Evolutionary conservation across 2,113 vertebrate species (phyloP), one percentile per base, ranked within the genome.

Genomic region (Emydura subglobosa): DNA sequence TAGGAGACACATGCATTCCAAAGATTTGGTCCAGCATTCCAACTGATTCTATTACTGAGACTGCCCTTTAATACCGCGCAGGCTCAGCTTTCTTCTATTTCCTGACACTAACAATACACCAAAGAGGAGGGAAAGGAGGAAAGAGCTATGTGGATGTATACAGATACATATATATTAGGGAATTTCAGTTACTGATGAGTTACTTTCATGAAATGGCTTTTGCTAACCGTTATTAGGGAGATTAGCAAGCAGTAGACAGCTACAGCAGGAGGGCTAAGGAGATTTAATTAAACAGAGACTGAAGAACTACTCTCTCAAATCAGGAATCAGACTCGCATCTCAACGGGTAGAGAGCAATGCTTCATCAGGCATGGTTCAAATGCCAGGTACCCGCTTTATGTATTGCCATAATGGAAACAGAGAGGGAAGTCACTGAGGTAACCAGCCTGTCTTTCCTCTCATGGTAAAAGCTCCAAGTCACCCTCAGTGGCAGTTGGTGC

Each of bases 191-290:
- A 59, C 65, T 78, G 74, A 7, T 65, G 34, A 65, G 34, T 53
- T 65, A 83, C 44, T 79, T 89, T 84, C 82, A 44, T 16, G 47
- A 89, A 90, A 76, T 2, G 85, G 83, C 1, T 47, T 91, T 91
- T 91, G 49, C 57, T 44, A 94, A 80, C 68, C 82, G 91, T 85
- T 93, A 68, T 31, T 49, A 59, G 79, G 82, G 82, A 93, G 57
- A 65, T 27, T 39, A 93, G 78, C 84, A 47, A 42, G 44, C 3
- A 14, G 39, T 13, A 47, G 39, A 86, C n/a, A 72, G n/a, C 65
- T 72, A 72, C 34, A 72, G 34, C 19, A 19, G 34, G 65, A 72
- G 34, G n/a, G 34, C 65, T 39, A 10, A n/a, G 65, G 65, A 72
- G n/a, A 72, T 72, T 72, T 72, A 72, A 72, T 39, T 72, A 72